Evolutionary conservation across 2,797 vertebrate species (phyloP).

Genomic region (Melanogrammus aeglefinus): DNA sequence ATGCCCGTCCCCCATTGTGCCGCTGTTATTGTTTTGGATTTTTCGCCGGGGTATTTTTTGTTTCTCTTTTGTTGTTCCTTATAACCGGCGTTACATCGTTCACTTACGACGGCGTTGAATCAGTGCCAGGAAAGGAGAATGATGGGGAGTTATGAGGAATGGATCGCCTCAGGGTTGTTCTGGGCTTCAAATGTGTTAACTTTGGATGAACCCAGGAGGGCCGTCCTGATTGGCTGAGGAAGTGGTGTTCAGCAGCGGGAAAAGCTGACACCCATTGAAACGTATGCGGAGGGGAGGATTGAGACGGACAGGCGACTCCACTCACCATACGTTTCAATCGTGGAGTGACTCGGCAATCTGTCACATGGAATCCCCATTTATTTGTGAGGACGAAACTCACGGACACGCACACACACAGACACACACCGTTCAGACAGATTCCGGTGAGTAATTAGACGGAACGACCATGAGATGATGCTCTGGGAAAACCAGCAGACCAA

Average conservation of each 20-base stretch:
- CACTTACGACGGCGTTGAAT: conserved; percentile 47
- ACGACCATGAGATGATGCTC: conserved; percentile 43
- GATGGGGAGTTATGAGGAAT: conserved; percentile 41
- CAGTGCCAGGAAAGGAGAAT: conserved; percentile 42
- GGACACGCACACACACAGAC: conserved; percentile 18
- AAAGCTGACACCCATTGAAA: conserved; percentile 53
- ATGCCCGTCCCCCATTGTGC: conserved; percentile 21
- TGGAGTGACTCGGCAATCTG: conserved; percentile 51
- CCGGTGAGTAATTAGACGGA: conserved; percentile 44
- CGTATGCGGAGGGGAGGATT: conserved; percentile 30
- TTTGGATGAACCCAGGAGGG: conserved; percentile 53
- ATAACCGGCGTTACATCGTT: conserved; percentile 32
- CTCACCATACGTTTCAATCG: conserved; percentile 32
- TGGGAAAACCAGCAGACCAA: conserved; percentile 32
- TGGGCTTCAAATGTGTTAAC: conserved; percentile 56
- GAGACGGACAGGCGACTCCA: conserved; percentile 45
- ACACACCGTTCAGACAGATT: conserved; percentile 23
- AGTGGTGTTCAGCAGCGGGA: conserved; percentile 63
- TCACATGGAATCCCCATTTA: conserved; percentile 52
- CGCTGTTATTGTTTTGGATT: not conserved
- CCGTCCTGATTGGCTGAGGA: conserved; percentile 55
- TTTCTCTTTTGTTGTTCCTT: not conserved
- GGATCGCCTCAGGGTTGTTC: conserved; percentile 61
- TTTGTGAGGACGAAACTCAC: conserved; percentile 44
- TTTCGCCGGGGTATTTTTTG: not conserved